Percentiles rank a stretch among this genome's conserved stretches.
phyloP scores from a whole-genome alignment of 2,113 vertebrate genomes.

The Psophia crepitans region DNA sequence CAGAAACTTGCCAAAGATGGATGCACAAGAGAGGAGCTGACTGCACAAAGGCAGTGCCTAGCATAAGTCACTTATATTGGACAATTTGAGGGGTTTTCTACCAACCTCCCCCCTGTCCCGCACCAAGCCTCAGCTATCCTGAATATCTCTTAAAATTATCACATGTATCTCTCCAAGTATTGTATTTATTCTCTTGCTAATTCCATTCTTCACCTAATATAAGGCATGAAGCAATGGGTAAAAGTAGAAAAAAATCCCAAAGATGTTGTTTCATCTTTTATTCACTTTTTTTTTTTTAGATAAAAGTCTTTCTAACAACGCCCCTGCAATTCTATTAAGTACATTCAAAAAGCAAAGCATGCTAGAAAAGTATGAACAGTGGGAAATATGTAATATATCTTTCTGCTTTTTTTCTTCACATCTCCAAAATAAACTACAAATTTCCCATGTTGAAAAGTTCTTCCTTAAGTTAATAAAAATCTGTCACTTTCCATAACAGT shows the following conservation, averaged over 20 bases:
- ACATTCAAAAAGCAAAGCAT: slow-evolving; percentile 19
- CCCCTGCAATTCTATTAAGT: slow-evolving; percentile 7
- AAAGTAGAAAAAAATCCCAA: neutral
- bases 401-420: slow-evolving; percentile 1
- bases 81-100: accelerated
- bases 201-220: neutral
- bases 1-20: neutral
- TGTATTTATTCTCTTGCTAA: neutral
- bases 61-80: neutral
- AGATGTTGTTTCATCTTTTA: neutral
- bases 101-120: too few relatives aligned
- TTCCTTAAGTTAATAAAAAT: slow-evolving; percentile 81
- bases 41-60: neutral
- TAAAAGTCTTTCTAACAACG: neutral
- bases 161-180: neutral
- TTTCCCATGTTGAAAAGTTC: slow-evolving; percentile 71
- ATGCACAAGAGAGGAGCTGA: neutral
- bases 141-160: neutral
- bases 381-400: slow-evolving; percentile 57
- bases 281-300: neutral
- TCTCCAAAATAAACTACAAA: slow-evolving; percentile 69
- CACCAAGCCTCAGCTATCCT: neutral
- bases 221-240: neutral
- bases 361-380: neutral
- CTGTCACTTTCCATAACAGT: slow-evolving; percentile 78